Conservation (phyloP, 2,888 invertebrate species). For the Drosophila rubida region DNA sequence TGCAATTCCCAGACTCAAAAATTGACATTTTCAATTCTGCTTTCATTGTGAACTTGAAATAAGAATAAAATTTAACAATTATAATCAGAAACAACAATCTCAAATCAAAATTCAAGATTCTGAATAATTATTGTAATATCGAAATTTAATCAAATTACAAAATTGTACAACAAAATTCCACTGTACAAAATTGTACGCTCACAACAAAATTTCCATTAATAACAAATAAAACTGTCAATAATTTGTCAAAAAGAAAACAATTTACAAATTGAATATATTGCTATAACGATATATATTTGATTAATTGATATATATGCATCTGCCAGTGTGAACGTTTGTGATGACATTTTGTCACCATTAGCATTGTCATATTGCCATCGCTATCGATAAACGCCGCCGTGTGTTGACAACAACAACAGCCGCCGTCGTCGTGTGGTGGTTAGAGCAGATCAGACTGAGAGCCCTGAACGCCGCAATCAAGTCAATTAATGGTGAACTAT, state of each 20-base stretch:
- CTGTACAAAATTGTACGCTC: no score
- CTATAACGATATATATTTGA: background rate
- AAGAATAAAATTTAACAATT: no score
- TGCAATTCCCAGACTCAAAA: no score
- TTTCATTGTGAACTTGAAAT: no score
- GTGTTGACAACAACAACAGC: conserved; percentile 42
- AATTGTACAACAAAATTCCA: no score
- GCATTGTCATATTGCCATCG: conserved; percentile 7
- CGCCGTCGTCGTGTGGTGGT: conserved; percentile 42
- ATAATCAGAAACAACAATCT: no score
- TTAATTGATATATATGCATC: no score
- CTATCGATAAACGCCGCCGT: conserved; percentile 34
- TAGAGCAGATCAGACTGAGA: conserved; percentile 48
- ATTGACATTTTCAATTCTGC: background rate
- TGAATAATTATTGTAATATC: no score
- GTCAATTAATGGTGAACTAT: conserved; percentile 50
- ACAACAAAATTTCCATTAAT: no score
- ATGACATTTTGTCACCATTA: background rate
- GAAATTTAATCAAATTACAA: no score
- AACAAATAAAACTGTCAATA: background rate
- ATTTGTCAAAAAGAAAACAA: background rate
- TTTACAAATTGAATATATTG: background rate
- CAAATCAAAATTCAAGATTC: no score
- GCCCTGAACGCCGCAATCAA: conserved; percentile 37
- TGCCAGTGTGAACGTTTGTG: conserved; percentile 20